phyloP scores from a whole-genome alignment of 2,888 invertebrate species.

The Athripsodes cinereus region DNA sequence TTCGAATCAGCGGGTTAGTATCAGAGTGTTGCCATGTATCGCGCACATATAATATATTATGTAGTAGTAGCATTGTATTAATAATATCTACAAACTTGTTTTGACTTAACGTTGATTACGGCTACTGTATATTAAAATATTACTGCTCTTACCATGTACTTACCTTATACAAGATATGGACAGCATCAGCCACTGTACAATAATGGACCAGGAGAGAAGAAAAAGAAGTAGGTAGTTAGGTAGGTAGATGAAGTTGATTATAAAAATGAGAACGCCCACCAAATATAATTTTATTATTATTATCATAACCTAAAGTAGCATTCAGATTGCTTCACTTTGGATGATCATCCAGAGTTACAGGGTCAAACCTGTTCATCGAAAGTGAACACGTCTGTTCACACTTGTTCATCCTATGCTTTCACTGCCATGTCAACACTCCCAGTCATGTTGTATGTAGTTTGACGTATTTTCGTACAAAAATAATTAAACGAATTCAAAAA shows the following conservation, averaged over 20 bases:
- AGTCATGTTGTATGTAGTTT: too few relatives aligned
- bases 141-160: not conserved
- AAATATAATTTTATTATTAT: not conserved
- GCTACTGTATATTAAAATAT: slow-evolving; percentile 21
- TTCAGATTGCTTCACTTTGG: too few relatives aligned
- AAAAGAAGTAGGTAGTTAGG: not conserved
- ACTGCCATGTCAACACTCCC: too few relatives aligned
- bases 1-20: not conserved
- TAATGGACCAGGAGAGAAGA: not conserved
- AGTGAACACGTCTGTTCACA: too few relatives aligned
- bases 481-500: too few relatives aligned
- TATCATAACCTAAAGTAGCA: too few relatives aligned
- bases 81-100: slow-evolving; percentile 11
- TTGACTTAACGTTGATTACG: slow-evolving; percentile 12
- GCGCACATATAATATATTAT: not conserved
- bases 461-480: too few relatives aligned
- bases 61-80: not conserved
- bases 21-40: slow-evolving; percentile 1
- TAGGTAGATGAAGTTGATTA: slow-evolving; percentile 13
- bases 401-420: too few relatives aligned
- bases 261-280: slow-evolving; percentile 19
- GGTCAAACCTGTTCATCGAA: too few relatives aligned
- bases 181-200: not conserved
- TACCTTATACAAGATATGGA: not conserved
- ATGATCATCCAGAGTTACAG: too few relatives aligned